These are phyloP conservation scores for Epinephelus malabaricus DNA, from an alignment of 2,797 vertebrate species.

Conservation along the genomic window DNA sequence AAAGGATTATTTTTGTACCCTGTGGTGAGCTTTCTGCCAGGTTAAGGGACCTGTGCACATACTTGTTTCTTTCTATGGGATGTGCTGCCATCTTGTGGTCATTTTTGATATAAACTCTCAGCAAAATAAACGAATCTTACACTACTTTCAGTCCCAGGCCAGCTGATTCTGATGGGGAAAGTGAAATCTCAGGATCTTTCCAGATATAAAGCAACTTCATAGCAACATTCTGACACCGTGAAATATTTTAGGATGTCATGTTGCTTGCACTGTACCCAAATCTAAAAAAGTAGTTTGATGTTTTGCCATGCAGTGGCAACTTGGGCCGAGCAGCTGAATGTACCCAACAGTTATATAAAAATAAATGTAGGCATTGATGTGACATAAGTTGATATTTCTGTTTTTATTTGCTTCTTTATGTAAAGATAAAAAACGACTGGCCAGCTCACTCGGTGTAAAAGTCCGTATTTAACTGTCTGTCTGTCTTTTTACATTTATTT, in stretches of 20 bases:
- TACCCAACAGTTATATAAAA: too few species aligned
- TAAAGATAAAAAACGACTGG: too few species aligned
- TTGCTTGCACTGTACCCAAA: background rate
- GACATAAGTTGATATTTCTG: too few species aligned
- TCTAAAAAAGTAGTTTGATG: background rate
- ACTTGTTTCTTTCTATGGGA: constrained; percentile 13
- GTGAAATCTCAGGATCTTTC: background rate
- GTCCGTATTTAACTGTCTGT: too few species aligned
- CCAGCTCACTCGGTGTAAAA: too few species aligned
- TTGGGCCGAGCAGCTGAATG: background rate
- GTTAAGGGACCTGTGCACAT: background rate
- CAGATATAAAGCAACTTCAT: background rate
- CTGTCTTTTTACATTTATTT: too few species aligned
- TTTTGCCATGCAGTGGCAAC: background rate
- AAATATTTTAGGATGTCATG: background rate
- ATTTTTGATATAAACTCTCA: background rate
- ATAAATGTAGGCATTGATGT: too few species aligned
- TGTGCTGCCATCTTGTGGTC: constrained; percentile 75
- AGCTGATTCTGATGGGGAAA: background rate
- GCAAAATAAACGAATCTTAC: background rate
- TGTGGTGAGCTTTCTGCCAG: constrained; percentile 36
- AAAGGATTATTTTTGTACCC: constrained; percentile 57
- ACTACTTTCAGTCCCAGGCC: background rate
- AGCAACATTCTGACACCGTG: background rate
- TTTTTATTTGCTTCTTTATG: too few species aligned